Evolutionary conservation across 2,113 vertebrate species (phyloP), one percentile per base, ranked within the genome.

Genomic region (Thamnophis sirtalis): DNA sequence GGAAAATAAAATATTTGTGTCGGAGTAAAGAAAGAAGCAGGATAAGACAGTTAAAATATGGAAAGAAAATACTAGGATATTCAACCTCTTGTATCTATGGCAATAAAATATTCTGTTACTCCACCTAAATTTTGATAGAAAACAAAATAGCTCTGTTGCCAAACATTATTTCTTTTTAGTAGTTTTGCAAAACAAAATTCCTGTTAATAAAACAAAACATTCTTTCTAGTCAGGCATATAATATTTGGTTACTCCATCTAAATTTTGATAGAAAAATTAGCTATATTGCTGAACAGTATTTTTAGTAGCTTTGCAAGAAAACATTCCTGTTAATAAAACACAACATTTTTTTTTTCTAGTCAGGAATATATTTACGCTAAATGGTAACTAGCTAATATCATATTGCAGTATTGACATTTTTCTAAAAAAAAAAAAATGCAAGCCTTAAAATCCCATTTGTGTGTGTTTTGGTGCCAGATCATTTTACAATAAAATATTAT

Each of bases 401-500:
- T 21, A 87, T 56, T 91, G 50, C 89, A 56, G 17, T 90, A 91
- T 50, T 88, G 58, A 68, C 93, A 93, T 89, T 80, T 80, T 43
- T 73, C 43, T 43, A 43, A 43, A 43, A 43, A 86, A n/a, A n/a
- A 73, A 60, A 58, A 91, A 80, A 90, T 93, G 33, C 89, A 48
- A 93, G 9, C 21, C 89, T 93, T 94, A 60, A 21, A 92, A 50
- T 48, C 48, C 15, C 89, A 43, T 90, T 90, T 94, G 60, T 49
- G 88, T 90, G 28, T 38, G 80, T 90, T 22, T 58, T 91, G 85
- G 19, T 85, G 26, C 49, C 19, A 91, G 55, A 63, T 91, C 55
- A 91, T 90, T 87, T 19, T 60, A 88, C 80, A 50, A 94, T 54
- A 89, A 53, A 38, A 86, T 93, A 84, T 84, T 84, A 58, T 88